A percentile compares a stretch with the other conserved stretches of the same genome.
These are phyloP conservation scores for Eudemis profundana DNA, from an alignment of 2,888 invertebrate genomes.

Conservation along the genomic window DNA sequence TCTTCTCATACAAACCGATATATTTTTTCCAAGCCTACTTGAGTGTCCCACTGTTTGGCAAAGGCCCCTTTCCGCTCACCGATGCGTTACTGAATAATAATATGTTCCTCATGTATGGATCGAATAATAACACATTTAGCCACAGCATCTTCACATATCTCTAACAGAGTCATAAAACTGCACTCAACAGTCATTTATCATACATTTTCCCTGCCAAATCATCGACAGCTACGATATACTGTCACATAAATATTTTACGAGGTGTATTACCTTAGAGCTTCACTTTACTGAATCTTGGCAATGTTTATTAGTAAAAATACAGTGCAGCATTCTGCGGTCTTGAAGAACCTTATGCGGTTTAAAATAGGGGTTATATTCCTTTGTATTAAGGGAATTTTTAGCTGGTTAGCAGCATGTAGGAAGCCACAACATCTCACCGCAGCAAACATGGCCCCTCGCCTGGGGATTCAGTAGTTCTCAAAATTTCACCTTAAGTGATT, in stretches of 20 bases:
- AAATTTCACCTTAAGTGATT: slow-evolving; percentile 28
- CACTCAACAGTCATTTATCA: slow-evolving; percentile 21
- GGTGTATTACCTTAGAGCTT: slow-evolving; percentile 33
- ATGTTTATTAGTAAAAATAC: slow-evolving; percentile 16
- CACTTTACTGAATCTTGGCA: slow-evolving; percentile 25
- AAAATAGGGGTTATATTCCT: slow-evolving; percentile 1
- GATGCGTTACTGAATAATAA: no score
- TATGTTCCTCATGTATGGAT: no score
- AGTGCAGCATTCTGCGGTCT: background rate
- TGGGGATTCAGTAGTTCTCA: slow-evolving; percentile 10
- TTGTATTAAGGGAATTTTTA: background rate
- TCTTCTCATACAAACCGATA: no score
- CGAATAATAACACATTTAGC: no score
- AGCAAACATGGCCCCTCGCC: background rate
- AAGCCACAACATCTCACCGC: slow-evolving; percentile 8
- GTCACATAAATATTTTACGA: slow-evolving; percentile 38
- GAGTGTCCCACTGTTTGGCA: no score
- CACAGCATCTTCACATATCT: background rate
- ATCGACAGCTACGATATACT: slow-evolving; percentile 7
- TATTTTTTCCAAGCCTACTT: no score
- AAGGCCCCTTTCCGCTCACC: no score
- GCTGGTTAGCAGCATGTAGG: background rate
- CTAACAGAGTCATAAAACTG: slow-evolving; percentile 15
- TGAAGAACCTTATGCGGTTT: background rate
- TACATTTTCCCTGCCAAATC: slow-evolving; percentile 20